These are phyloP conservation scores for Dysdera silvatica DNA, from an alignment of 1,140 invertebrate genomes.

Conservation along the genomic window DNA sequence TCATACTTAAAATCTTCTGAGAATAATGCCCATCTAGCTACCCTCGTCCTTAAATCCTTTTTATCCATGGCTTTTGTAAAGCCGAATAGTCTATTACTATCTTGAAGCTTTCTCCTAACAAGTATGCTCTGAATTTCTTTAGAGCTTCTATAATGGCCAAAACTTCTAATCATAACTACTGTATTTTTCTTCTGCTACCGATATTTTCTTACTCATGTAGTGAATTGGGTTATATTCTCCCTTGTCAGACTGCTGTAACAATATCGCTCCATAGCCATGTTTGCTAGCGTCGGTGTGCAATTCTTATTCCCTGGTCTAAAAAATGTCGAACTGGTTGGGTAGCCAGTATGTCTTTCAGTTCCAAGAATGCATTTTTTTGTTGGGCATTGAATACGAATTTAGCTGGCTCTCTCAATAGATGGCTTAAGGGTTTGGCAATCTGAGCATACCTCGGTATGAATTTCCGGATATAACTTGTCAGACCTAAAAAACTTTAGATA, in stretches of 20 bases:
- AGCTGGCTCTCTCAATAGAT: conserved; percentile 43
- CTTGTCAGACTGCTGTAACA: conserved; percentile 44
- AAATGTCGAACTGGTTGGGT: conserved; percentile 33
- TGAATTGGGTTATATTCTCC: background rate
- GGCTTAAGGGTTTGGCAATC: conserved; percentile 39
- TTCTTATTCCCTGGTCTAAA: conserved; percentile 25
- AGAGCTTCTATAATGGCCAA: conserved; percentile 5
- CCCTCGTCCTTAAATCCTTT: background rate
- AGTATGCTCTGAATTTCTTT: conserved; percentile 8
- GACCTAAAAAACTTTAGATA: conserved; percentile 37
- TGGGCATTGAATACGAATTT: conserved; percentile 39
- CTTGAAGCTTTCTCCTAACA: conserved; percentile 2
- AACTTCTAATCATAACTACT: background rate
- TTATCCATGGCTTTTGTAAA: conserved; percentile 8
- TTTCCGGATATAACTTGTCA: conserved; percentile 37
- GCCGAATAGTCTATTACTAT: conserved; percentile 20
- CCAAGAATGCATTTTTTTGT: conserved; percentile 39
- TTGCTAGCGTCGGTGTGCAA: conserved; percentile 38
- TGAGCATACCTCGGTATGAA: conserved; percentile 37
- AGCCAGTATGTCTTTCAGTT: conserved; percentile 37
- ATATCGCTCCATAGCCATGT: conserved; percentile 47
- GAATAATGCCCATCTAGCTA: background rate
- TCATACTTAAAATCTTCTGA: conserved; percentile 14
- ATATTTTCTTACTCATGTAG: conserved; percentile 1
- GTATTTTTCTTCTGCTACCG: background rate